Percentiles rank a stretch among this genome's conserved stretches.
Evolutionary conservation across 2,797 vertebrate species (phyloP).

Genomic region (Vespertilio murinus): DNA sequence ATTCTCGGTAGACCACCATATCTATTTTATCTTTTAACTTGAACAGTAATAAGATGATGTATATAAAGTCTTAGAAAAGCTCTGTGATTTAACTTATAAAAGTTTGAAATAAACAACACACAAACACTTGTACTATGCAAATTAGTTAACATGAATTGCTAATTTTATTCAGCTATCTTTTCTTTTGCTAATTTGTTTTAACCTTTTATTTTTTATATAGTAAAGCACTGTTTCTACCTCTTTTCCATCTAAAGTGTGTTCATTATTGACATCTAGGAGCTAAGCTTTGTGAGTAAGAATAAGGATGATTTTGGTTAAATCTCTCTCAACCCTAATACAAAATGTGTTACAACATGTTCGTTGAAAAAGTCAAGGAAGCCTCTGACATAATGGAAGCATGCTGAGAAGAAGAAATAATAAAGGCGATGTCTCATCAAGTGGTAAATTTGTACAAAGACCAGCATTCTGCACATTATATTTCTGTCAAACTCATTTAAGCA

Average conservation of each 20-base stretch:
- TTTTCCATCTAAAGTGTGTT: not conserved
- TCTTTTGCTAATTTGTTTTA: not conserved
- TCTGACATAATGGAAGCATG: not conserved
- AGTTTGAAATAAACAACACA: not conserved
- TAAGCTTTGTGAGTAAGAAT: not conserved
- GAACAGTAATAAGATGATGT: not conserved
- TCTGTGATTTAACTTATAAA: not conserved
- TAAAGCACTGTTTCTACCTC: not conserved
- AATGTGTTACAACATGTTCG: not conserved
- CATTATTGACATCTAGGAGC: not conserved
- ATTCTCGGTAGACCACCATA: not conserved
- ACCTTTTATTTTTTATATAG: not conserved
- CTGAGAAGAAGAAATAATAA: not conserved
- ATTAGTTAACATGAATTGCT: not conserved
- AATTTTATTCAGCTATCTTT: not conserved
- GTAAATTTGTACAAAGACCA: not conserved
- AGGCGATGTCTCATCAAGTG: not conserved
- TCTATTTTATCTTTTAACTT: not conserved
- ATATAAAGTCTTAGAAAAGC: not conserved
- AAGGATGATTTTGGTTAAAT: not conserved
- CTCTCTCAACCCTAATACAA: not conserved
- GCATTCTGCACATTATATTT: not conserved
- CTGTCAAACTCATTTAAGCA: not conserved
- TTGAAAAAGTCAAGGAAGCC: not conserved
- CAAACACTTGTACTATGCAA: not conserved